These are phyloP conservation scores for Rhaphigaster nebulosa DNA, from an alignment of 2,888 invertebrate species.

Conservation along the genomic window DNA sequence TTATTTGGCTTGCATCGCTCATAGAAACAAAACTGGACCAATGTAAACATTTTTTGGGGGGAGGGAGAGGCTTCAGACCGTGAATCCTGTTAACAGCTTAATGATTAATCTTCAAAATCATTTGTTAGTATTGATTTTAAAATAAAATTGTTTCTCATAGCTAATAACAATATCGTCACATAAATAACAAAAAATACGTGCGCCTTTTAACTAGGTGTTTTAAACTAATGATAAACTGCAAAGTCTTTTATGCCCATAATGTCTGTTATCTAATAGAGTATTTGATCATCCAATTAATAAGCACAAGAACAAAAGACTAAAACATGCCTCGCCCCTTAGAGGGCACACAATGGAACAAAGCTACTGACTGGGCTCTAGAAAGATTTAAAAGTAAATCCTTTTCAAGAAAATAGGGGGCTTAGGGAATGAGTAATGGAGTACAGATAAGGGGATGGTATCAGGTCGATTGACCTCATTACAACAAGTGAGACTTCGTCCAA, in stretches of 20 bases:
- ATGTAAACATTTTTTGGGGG: no score
- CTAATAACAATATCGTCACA: no score
- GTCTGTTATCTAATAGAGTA: neutral
- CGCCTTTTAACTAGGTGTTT: neutral
- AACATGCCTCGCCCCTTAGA: neutral
- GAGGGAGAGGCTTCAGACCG: no score
- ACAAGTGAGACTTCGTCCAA: neutral
- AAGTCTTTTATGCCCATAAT: neutral
- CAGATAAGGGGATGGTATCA: slow-evolving; percentile 28
- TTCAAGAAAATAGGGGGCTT: slow-evolving; percentile 43
- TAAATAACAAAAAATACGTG: no score
- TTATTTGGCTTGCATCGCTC: no score
- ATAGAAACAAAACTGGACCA: no score
- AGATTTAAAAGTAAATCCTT: slow-evolving; percentile 41
- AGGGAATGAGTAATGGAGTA: slow-evolving; percentile 31
- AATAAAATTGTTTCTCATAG: no score
- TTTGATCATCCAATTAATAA: neutral
- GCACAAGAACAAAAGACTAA: neutral
- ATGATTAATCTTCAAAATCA: neutral
- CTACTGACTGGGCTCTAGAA: neutral
- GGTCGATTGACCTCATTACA: slow-evolving; percentile 45
- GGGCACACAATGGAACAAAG: slow-evolving; percentile 2
- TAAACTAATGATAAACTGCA: neutral
- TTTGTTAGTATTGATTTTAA: no score
- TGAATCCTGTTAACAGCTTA: neutral